Percentiles rank a stretch among this genome's conserved stretches.
phyloP scores from a whole-genome alignment of 2,797 vertebrate species.

The Tadarida brasiliensis region DNA sequence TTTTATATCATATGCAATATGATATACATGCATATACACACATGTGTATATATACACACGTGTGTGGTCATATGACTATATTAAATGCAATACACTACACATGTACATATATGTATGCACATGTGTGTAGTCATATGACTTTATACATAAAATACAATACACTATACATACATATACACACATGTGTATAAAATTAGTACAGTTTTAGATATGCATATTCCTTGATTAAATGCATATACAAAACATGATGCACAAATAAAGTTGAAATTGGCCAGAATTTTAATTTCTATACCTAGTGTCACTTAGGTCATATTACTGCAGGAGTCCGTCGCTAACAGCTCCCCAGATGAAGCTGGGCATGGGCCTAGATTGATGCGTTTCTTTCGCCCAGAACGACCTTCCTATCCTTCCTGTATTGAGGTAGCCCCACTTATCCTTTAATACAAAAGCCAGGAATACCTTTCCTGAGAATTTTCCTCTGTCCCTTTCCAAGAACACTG shows the following conservation, averaged over 20 bases:
- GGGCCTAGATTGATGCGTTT: not conserved
- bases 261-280: not conserved
- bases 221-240: not conserved
- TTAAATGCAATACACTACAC: not conserved
- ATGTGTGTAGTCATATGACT: not conserved
- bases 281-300: not conserved
- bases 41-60: not conserved
- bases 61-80: not conserved
- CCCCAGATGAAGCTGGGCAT: not conserved
- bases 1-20: not conserved
- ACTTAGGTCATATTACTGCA: not conserved
- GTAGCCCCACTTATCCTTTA: not conserved
- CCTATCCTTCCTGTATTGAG: not conserved
- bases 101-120: rapidly evolving
- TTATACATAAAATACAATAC: not conserved
- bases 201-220: not conserved
- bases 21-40: not conserved
- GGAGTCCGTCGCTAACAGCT: not conserved
- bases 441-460: not conserved
- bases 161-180: not conserved
- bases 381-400: not conserved
- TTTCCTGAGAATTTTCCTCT: not conserved
- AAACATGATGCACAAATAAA: not conserved
- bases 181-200: not conserved
- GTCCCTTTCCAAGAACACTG: rapidly evolving